Evolutionary conservation across 1,140 invertebrate genomes (phyloP), one percentile per base, ranked within the genome.

Genomic region (Drosophila ironensis): DNA sequence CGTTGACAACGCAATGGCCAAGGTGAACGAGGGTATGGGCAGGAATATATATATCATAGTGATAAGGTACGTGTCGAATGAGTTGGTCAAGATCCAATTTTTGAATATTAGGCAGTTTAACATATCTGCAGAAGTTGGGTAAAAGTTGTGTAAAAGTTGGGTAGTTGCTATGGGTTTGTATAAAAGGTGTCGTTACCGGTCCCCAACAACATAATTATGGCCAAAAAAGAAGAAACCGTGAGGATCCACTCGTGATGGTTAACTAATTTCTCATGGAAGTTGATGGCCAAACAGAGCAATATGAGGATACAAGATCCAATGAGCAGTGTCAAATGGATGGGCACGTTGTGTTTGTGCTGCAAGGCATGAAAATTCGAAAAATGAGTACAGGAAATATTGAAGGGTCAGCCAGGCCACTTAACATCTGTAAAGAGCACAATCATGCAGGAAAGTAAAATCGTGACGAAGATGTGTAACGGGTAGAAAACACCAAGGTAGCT

Each of bases 21-120:
- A 89, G n/a, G 91, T 90, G 76, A 95, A 94, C 66, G 92, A 92
- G 19, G 92, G 91, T 50, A 96, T 91, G 1, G 95, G 95, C 24
- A 96, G 90, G 76, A 96, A 96, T 54, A 96, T 92, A 81, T 96
- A 96, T 33, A 94, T 93, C 1, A 93, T 93, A 27, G 95, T 90
- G 1, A 96, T 88, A 0, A 93, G 91, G 81, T 95, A 93, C 0
- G 94, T 93, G 5, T 93, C 91, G 73, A 94, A 92, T 4, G 94
- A 93, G 25, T 37, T 37, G 17, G 8, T 14, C 3, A 14, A 4
- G 9, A 8, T 3, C 33, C 33, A 37, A 17, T 12, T 17, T 3
- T 2, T 5, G 20, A 22, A 22, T 22, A 3, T 22, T 22, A 22
- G 5, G 20, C 20, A 22, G 2, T 22, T 2, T 22, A 2, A 2